Evolutionary conservation across 2,888 invertebrate genomes (phyloP).

Genomic region (Vesta saturnalis): DNA sequence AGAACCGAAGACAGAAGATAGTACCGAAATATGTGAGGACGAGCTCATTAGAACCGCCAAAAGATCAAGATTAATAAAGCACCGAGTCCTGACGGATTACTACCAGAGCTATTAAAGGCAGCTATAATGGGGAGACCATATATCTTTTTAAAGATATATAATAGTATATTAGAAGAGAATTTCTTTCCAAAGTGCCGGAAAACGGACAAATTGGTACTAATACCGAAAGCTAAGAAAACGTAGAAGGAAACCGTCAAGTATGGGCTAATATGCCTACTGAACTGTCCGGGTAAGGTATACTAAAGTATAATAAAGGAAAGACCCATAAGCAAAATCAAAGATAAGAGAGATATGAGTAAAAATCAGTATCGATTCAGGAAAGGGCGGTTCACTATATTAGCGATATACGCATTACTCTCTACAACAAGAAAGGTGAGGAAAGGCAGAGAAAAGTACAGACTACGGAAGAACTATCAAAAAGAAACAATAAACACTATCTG

Average conservation of each 20-base stretch:
- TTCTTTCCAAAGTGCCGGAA: not conserved
- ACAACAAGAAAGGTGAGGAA: not conserved
- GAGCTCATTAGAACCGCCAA: too few relatives aligned
- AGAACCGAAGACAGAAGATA: too few relatives aligned
- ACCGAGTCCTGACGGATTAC: too few relatives aligned
- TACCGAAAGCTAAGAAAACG: not conserved
- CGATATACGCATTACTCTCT: not conserved
- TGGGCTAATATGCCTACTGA: not conserved
- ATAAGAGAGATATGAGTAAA: not conserved
- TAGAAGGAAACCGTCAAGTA: not conserved
- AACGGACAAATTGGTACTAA: not conserved
- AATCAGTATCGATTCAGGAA: not conserved
- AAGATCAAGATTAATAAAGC: not conserved
- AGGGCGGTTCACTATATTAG: not conserved
- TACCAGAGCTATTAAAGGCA: not conserved
- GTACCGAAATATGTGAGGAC: too few relatives aligned
- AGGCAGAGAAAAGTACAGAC: not conserved
- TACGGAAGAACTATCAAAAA: not conserved
- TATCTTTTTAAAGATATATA: not conserved
- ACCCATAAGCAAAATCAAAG: not conserved
- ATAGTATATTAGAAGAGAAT: not conserved
- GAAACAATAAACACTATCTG: too few relatives aligned
- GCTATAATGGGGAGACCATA: not conserved
- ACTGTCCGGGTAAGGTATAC: not conserved
- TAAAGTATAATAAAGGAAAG: not conserved